These are phyloP conservation scores for Apaloderma vittatum DNA, from an alignment of 2,113 vertebrate species.

Conservation along the genomic window DNA sequence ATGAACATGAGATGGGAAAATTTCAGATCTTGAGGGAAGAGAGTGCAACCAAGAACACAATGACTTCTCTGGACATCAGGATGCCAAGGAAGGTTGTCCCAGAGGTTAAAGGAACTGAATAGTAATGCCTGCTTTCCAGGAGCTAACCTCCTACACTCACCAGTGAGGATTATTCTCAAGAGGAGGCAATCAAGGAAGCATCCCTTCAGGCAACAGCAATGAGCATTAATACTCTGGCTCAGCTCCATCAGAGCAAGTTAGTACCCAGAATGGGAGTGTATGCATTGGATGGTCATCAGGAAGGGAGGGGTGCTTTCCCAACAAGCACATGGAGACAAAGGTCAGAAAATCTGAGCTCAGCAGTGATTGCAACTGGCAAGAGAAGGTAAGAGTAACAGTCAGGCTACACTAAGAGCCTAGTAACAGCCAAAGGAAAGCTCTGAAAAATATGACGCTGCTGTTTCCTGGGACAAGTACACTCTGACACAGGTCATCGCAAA, in stretches of 20 bases:
- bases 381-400: not conserved
- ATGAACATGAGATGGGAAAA: not conserved
- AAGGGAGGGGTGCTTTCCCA: not conserved
- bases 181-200: not conserved
- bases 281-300: not conserved
- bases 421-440: not conserved
- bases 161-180: not conserved
- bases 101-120: no score
- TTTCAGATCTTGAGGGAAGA: not conserved
- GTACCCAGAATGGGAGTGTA: not conserved
- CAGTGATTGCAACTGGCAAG: no score
- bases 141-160: not conserved
- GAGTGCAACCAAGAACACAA: not conserved
- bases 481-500: not conserved
- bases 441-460: not conserved
- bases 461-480: not conserved
- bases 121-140: not conserved
- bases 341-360: not conserved
- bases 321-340: not conserved
- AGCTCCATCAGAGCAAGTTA: not conserved
- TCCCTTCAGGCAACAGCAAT: not conserved
- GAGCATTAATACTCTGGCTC: not conserved
- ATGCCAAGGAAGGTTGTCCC: no score
- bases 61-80: not conserved
- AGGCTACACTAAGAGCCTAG: not conserved